A percentile compares a stretch with the other conserved stretches of the same genome.
These are phyloP conservation scores for Engraulis encrasicolus DNA, from an alignment of 2,113 vertebrate genomes.

Conservation along the genomic window DNA sequence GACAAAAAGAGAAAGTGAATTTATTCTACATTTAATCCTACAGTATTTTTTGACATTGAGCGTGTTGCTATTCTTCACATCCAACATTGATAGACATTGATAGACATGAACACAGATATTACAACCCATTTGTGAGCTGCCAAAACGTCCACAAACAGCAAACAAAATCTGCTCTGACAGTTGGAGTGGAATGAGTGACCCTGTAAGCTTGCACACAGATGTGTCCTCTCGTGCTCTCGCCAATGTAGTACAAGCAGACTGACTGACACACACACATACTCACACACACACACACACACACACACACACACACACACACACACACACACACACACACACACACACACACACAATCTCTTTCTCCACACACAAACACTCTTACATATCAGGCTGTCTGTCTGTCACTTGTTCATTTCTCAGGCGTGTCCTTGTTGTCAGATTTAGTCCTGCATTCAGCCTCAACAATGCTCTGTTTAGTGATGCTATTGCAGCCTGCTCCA, in stretches of 20 bases:
- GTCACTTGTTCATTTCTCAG: background rate
- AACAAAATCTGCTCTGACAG: constrained; percentile 28
- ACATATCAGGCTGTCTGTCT: background rate
- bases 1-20: background rate
- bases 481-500: background rate
- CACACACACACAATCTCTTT: too few relatives aligned
- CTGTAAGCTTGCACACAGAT: constrained; percentile 41
- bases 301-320: too few relatives aligned
- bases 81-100: background rate
- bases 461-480: background rate
- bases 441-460: background rate
- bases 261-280: too few relatives aligned
- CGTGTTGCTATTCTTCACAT: background rate
- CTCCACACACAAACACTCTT: too few relatives aligned
- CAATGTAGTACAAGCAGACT: too few relatives aligned
- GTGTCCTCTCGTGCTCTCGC: constrained; percentile 44
- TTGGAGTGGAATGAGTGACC: constrained; percentile 34
- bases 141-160: background rate
- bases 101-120: background rate
- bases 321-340: too few relatives aligned
- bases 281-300: too few relatives aligned
- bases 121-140: background rate
- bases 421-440: background rate
- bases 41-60: background rate
- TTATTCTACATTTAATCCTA: background rate